Percentiles rank a stretch among this genome's conserved stretches.
These are phyloP conservation scores for Teleogryllus occipitalis DNA, from an alignment of 1,140 invertebrate genomes.

Conservation along the genomic window DNA sequence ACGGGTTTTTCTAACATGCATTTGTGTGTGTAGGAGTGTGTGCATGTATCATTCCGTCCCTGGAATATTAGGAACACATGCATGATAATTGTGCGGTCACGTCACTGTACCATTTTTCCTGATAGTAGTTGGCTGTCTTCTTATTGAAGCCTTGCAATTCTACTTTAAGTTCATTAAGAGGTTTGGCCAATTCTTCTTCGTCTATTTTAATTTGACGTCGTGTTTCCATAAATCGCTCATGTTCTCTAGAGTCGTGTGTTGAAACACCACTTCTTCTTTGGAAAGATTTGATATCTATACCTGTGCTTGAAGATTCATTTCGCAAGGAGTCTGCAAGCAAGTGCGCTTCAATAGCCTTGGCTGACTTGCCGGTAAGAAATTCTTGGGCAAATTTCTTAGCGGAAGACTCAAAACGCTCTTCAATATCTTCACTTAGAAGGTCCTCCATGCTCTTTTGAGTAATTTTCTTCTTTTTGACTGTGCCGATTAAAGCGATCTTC, in stretches of 20 bases:
- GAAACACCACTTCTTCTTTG: slow-evolving; percentile 32
- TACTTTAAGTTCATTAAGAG: slow-evolving; percentile 45
- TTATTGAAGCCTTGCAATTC: slow-evolving; percentile 54
- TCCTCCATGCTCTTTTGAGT: neutral
- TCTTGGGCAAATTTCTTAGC: slow-evolving; percentile 9
- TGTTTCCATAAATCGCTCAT: slow-evolving; percentile 37
- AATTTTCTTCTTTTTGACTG: slow-evolving; percentile 29
- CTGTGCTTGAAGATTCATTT: slow-evolving; percentile 42
- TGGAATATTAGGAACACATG: too few species aligned
- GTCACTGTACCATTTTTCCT: slow-evolving; percentile 51
- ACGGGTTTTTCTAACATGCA: too few species aligned
- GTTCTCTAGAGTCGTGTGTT: slow-evolving; percentile 33
- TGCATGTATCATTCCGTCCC: too few species aligned
- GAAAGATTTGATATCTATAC: slow-evolving; percentile 34
- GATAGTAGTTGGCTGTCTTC: slow-evolving; percentile 47
- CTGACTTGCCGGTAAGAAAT: slow-evolving; percentile 44
- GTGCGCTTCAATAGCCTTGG: slow-evolving; percentile 58
- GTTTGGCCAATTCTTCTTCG: slow-evolving; percentile 45
- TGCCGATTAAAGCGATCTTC: slow-evolving; percentile 47
- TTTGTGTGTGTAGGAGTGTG: too few species aligned
- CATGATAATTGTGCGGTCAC: neutral
- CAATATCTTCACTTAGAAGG: neutral
- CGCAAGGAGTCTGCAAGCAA: slow-evolving; percentile 49
- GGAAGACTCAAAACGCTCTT: neutral
- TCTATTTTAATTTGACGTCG: slow-evolving; percentile 32